Evolutionary conservation across 2,797 vertebrate genomes (phyloP), one percentile per base, ranked within the genome.

Genomic region (Etheostoma perlongum): DNA sequence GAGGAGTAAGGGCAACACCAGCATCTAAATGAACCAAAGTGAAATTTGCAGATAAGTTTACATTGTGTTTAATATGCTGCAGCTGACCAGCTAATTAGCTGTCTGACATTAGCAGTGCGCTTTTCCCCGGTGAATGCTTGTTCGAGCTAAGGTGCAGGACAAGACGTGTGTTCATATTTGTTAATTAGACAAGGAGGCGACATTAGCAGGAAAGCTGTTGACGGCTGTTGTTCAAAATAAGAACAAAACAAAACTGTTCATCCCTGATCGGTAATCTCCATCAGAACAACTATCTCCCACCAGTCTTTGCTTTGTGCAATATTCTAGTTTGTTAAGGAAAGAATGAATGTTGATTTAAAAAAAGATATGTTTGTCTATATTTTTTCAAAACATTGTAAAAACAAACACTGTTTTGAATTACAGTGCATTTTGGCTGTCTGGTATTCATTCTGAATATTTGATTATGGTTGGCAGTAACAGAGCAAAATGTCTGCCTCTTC

Each of bases 391-490:
- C 18, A 2, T 15, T 61, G 47, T 65, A 58, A 58, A 51, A 74
- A 71, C 59, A 79, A 85, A 84, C 51, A 57, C 33, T 42, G n/a
- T 65, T 48, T 58, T 75, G 47, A 78, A 79, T 83, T 82, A 84
- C 42, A 2, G 30, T 62, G 68, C 76, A 85, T 79, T 87, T 84
- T 88, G 49, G 42, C 42, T 60, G 76, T 77, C 81, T 81, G 73
- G 66, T 78, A 68, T 87, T 80, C 21, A 80, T 81, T 82, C 68
- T 64, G 4, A 71, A 70, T 66, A 53, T 72, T 54, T 80, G 36
- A 86, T 84, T 84, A 80, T 75, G 53, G 64, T 58, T 84, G 67
- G 63, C 81, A 78, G 49, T 23, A 59, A 82, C 68, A 72, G 63
- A 81, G 81, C 69, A 72, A 88, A 79, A 62, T 63, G 72, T 74